phyloP scores from a whole-genome alignment of 2,113 vertebrate species.

The Serinus canaria region DNA sequence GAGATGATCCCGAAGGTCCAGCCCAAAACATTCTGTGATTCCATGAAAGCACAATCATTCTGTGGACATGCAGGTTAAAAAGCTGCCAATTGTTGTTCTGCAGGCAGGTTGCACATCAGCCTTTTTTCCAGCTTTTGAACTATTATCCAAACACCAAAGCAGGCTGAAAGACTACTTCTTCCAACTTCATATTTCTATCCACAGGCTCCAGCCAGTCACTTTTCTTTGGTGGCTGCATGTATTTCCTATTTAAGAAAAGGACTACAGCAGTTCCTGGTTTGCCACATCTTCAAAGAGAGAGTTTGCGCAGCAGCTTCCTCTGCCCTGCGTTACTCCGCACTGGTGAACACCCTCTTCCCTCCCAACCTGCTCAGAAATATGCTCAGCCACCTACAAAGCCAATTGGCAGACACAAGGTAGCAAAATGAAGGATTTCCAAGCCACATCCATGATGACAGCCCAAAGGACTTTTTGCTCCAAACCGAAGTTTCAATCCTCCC shows the following conservation, averaged over 20 bases:
- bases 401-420: background rate
- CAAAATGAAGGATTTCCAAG: background rate
- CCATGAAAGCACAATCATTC: background rate
- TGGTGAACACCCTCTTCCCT: background rate
- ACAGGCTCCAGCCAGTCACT: background rate
- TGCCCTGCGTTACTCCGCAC: background rate
- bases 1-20: background rate
- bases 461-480: background rate
- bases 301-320: constrained; percentile 35
- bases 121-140: background rate
- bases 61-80: background rate
- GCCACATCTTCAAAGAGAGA: constrained; percentile 28
- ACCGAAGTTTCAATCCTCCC: background rate
- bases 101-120: background rate
- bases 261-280: constrained; percentile 46
- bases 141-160: background rate
- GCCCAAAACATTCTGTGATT: background rate
- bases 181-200: background rate
- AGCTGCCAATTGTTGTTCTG: background rate
- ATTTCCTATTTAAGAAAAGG: constrained; percentile 58
- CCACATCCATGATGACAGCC: background rate
- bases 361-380: background rate
- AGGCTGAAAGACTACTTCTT: background rate
- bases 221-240: constrained; percentile 30
- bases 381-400: background rate